Evolutionary conservation across 2,113 vertebrate species (phyloP), one percentile per base, ranked within the genome.

Genomic region (Lepus timidus): DNA sequence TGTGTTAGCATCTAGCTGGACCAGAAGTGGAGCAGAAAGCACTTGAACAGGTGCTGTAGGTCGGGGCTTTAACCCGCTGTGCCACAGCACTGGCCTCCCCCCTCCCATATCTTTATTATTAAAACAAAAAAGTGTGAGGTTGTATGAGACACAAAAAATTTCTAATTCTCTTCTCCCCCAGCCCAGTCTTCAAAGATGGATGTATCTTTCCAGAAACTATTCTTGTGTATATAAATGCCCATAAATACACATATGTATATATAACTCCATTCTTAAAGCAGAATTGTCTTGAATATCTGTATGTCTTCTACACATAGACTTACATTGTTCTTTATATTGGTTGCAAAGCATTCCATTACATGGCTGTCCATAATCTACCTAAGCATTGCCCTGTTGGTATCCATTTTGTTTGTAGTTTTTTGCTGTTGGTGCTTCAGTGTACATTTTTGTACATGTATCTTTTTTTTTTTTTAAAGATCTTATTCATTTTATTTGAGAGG

Each of bases 201-300:
- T 68, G 31, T 85, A 27, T 85, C 29, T 88, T 96, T 68, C 61
- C 33, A 91, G 62, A 95, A 96, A 68, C 83, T 87, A 87, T 76
- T 20, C 4, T 67, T 78, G 6, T 67, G 22, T 95, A 2, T 49
- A 29, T 87, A 86, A 55, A 73, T 80, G 33, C 6, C 33, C 13
- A 31, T 2, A 23, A 4, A 31, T 6, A 61, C 14, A 58, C 8
- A 33, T 25, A 16, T 6, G 17, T 3, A n/a, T 23, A 14, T 19
- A 29, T 74, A 64, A 58, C 55, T 39, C 9, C 25, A 65, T 65
- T 27, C 23, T 23, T 27, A 19, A 58, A 58, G 19, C 17, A 3
- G 44, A 44, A 2, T 65, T 9, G 23, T 74, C 20, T 14, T 14
- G 39, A 33, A 80, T 16, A 51, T 68, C 36, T 75, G 44, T 44